Conservation (phyloP, 2,888 invertebrate species). For the Rotaria magnacalcarata region DNA sequence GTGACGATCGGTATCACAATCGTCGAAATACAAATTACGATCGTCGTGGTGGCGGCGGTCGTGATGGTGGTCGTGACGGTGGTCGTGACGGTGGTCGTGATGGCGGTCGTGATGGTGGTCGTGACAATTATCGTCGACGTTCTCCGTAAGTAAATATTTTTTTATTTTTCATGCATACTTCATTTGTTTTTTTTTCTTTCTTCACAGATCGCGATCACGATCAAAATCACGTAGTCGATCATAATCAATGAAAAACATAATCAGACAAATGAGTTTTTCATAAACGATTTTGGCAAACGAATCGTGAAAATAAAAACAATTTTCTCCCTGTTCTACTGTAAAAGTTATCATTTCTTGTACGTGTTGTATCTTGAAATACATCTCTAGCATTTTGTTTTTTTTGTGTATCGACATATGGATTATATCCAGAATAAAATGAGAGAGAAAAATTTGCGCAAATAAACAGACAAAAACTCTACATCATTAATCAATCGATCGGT, state of each 20-base stretch:
- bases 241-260: background rate
- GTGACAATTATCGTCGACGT: background rate
- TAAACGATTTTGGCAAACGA: background rate
- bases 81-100: slow-evolving; percentile 7
- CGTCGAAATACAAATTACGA: background rate
- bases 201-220: background rate
- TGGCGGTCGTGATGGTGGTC: too few species aligned
- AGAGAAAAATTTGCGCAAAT: background rate
- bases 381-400: background rate
- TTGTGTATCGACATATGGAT: background rate
- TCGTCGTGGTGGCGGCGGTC: background rate
- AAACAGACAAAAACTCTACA: background rate
- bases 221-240: background rate
- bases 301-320: background rate
- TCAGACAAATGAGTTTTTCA: background rate
- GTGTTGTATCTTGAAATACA: background rate
- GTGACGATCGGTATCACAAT: background rate
- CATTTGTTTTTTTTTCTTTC: background rate
- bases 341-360: slow-evolving; percentile 12
- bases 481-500: background rate
- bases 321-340: background rate
- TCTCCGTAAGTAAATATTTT: slow-evolving; percentile 12
- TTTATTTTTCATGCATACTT: background rate
- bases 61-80: background rate
- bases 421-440: background rate